These are phyloP conservation scores for Xerus inauris DNA, from an alignment of 2,113 vertebrate genomes.

Conservation along the genomic window DNA sequence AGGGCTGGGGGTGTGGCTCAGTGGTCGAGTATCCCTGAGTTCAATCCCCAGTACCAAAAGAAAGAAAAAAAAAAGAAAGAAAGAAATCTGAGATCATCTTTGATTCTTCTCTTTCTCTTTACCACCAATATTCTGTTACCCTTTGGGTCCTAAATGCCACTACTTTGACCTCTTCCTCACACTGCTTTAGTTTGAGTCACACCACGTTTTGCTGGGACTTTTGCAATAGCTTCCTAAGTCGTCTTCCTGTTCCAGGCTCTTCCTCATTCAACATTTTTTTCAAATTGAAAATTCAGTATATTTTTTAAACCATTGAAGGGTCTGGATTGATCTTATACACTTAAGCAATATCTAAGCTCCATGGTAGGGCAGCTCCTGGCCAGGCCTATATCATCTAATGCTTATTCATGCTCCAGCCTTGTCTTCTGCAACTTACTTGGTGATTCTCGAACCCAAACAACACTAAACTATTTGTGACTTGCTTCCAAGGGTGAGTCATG, in stretches of 20 bases:
- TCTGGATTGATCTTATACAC: neutral
- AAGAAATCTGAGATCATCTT: neutral
- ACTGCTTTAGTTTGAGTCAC: neutral
- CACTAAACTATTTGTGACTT: too few relatives aligned
- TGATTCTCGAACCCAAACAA: neutral
- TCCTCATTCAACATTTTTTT: neutral
- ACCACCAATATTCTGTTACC: neutral
- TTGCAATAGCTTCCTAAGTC: neutral
- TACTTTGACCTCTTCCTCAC: neutral
- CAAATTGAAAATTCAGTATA: neutral
- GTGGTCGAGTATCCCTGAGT: too few relatives aligned
- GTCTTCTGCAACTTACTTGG: neutral
- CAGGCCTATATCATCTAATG: neutral
- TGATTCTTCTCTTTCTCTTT: neutral
- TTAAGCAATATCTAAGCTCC: neutral
- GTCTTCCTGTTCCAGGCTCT: neutral
- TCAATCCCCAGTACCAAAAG: too few relatives aligned
- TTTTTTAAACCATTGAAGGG: neutral
- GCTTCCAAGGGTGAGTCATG: neutral
- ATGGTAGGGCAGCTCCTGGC: accelerated
- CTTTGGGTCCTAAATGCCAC: neutral
- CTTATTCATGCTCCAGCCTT: neutral
- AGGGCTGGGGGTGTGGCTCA: too few relatives aligned
- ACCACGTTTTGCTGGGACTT: neutral
- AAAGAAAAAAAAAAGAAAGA: too few relatives aligned